Base-by-base conservation (phyloP, 2,888 invertebrate genomes). In the Eretmocerus hayati region DNA sequence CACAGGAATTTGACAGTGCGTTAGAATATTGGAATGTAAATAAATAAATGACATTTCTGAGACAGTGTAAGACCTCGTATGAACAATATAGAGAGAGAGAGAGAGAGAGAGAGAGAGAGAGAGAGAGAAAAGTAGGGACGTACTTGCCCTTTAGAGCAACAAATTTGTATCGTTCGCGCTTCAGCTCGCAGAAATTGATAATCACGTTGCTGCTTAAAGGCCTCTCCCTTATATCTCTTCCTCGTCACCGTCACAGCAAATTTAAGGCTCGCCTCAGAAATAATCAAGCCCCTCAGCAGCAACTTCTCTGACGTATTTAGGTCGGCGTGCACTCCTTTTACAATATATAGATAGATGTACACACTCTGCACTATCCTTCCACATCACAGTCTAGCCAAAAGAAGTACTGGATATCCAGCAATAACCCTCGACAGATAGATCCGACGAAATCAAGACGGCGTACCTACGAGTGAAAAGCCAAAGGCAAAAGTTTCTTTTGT, bases 201-300 rank as follows among this genome's bases (percentile, higher is more conserved):
- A 62, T 62, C 58, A 60, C 54, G 59, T 52, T 53, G 52, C 55
- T 50, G 58, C 57, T 58, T 60, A 57, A 59, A 56, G 56, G 46
- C 50, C n/a, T n/a, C n/a, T n/a, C 55, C 26, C 45, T 30, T 30
- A 30, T 30, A 30, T 13, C 8, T 6, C 30, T 6, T 13, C 13
- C 13, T 33, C n/a, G 19, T 26, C 32, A 39, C 42, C 23, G 26
- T 37, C 22, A 22, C 16, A 18, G 11, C 31, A 26, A 40, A 23
- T 35, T 44, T 37, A 32, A 41, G 19, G 37, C 37, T 15, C n/a
- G n/a, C 33, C 44, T 39, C 30, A 30, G 38, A 50, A 42, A 46
- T 47, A 50, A 50, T 43, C 46, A 46, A 46, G 23, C 16, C 39
- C 32, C 42, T 41, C 33, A 40, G 35, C 23, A 30, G 16, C 11